Base-by-base conservation (phyloP, 2,113 vertebrate genomes). In the Lipophrys pholis region DNA sequence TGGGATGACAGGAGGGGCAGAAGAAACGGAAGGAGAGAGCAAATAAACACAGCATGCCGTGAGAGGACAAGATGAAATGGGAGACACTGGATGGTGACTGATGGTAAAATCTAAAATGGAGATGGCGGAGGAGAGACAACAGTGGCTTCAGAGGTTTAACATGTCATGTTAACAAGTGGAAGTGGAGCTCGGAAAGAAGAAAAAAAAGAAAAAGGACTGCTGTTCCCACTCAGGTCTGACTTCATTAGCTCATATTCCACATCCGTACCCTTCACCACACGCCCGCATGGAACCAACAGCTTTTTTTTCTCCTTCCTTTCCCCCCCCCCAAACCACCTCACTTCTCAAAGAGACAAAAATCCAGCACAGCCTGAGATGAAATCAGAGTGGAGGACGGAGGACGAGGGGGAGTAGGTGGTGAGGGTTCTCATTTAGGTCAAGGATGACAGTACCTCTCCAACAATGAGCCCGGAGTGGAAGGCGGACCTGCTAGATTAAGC, bases 181-280 rank as follows among this genome's bases (percentile, higher is more conserved):
- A 81, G 46, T 66, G 52, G 53, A 70, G 30, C 63, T 75, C n/a
- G 21, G 21, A 30, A 30, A 30, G 7, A 45, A 48, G 60, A 58
- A 78, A 30, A 30, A 30, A 7, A 45, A 48, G 60, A 58, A 78
- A 76, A 14, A 6, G 9, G 57, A 55, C 51, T 42, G 52, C 76
- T 78, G 65, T 43, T 78, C 58, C 46, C 57, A 74, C 58, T 82
- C 85, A 73, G 83, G 67, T 74, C 65, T 56, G 74, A 87, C 82
- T 85, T 87, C 81, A 89, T 89, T 87, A 82, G 70, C 79, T 79
- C 64, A 58, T 55, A 73, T 76, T 78, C 62, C 48, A n/a, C 68
- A 68, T 78, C 52, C 56, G 76, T 63, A 64, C 73, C 76, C 76
- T 82, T 85, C n/a, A 30, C 39, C 1, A 56, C 62, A 68, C 36